Evolutionary conservation across 2,797 vertebrate genomes (phyloP), one percentile per base, ranked within the genome.

Genomic region (Falco rusticolus): DNA sequence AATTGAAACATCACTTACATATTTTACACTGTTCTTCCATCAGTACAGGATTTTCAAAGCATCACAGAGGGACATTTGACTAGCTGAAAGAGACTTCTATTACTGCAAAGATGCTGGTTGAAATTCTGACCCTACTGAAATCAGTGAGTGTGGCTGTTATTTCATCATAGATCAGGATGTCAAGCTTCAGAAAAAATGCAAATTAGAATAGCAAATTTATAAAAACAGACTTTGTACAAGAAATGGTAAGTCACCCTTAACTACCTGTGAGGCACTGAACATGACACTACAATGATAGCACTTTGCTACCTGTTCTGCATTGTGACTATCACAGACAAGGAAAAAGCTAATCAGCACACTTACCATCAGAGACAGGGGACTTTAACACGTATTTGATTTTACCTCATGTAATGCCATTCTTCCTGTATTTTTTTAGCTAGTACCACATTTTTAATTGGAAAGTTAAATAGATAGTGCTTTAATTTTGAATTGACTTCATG

Each of bases 401-500:
- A 45, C 51, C 13, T 82, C 17, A 43, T 81, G 11, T 53, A 34
- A 14, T 31, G 15, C 80, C 61, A 54, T 86, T 96, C 33, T 94
- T 75, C 13, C 17, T 92, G n/a, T 10, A 13, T 70, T 66, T 61
- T 77, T 96, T 88, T 83, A 95, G 57, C 18, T 50, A 19, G 16
- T n/a, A 75, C 5, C 7, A 18, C 94, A 39, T 48, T 94, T 91
- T 94, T 72, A 84, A 96, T 86, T 81, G 28, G 56, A 89, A 94
- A 93, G 26, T 83, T 85, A 60, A 87, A 94, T 34, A 78, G 59
- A 41, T 21, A 50, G 16, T 54, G 11, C 17, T 57, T 96, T 94
- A 86, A 72, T 95, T 97, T 97, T 89, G 95, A 96, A 96, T 97
- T 88, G 57, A 45, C 39, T 95, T 69, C 45, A 48, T 39, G 10